These are phyloP conservation scores for Maconellicoccus hirsutus DNA, from an alignment of 1,140 invertebrate genomes.

Conservation along the genomic window DNA sequence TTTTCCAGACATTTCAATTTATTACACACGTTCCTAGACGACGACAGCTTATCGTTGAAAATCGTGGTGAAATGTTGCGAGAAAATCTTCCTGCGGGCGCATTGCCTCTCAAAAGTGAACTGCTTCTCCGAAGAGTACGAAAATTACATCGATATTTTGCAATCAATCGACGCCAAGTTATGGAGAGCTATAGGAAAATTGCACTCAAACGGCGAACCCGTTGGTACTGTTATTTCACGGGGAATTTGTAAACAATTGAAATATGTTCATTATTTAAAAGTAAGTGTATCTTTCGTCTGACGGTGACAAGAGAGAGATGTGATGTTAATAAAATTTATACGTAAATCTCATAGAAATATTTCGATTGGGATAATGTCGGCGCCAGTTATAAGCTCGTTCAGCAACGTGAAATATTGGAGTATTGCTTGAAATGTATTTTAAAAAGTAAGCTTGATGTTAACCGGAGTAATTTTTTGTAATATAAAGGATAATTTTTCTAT, in stretches of 20 bases:
- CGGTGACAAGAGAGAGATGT: too few species aligned
- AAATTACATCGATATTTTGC: not conserved
- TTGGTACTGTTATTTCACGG: not conserved
- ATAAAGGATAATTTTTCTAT: too few species aligned
- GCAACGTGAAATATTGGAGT: too few species aligned
- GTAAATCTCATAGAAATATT: too few species aligned
- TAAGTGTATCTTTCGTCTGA: not conserved
- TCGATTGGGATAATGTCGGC: too few species aligned
- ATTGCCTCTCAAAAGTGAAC: not conserved
- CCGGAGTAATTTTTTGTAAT: too few species aligned
- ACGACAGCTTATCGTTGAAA: not conserved
- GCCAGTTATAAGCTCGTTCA: too few species aligned
- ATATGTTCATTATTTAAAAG: not conserved
- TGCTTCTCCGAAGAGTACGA: not conserved
- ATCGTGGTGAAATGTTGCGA: not conserved
- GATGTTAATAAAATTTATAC: too few species aligned
- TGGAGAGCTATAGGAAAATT: not conserved
- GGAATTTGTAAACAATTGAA: conserved; percentile 9
- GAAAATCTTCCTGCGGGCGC: not conserved
- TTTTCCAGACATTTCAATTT: not conserved
- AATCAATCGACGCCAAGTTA: not conserved
- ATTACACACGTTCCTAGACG: not conserved
- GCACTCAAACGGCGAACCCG: not conserved
- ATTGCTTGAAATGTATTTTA: too few species aligned
- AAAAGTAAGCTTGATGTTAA: too few species aligned